phyloP scores from a whole-genome alignment of 2,888 invertebrate genomes.

The Sipha maydis region DNA sequence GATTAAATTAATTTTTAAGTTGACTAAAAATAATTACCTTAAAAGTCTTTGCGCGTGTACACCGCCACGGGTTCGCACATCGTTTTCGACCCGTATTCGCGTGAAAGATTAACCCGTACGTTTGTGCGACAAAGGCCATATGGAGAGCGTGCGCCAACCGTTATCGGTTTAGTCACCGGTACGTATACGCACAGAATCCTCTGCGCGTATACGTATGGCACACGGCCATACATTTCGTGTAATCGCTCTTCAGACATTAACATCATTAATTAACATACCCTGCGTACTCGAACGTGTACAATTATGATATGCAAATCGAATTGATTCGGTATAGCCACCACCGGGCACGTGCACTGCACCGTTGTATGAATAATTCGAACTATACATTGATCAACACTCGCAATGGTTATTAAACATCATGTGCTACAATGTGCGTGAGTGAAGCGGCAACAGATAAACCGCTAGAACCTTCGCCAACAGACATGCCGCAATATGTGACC shows the following conservation, averaged over 20 bases:
- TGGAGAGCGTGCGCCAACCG: not conserved
- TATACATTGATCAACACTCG: too few species aligned
- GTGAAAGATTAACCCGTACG: not conserved
- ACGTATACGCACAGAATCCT: not conserved
- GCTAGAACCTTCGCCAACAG: too few species aligned
- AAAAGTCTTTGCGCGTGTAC: not conserved
- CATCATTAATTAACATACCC: not conserved
- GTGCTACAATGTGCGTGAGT: too few species aligned
- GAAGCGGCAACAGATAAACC: too few species aligned
- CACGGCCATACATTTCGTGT: not conserved
- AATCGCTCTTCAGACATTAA: not conserved
- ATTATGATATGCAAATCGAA: not conserved
- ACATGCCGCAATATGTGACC: too few species aligned
- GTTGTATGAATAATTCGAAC: not conserved
- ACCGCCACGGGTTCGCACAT: not conserved
- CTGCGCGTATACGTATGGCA: not conserved
- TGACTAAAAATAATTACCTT: slow-evolving; percentile 17
- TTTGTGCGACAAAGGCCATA: not conserved
- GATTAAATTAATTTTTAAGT: slow-evolving; percentile 27
- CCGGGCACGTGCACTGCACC: not conserved
- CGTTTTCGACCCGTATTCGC: not conserved
- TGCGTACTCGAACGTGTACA: not conserved
- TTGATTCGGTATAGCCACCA: not conserved
- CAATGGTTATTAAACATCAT: too few species aligned
- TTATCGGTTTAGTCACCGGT: not conserved